A percentile compares a stretch with the other conserved stretches of the same genome.
Evolutionary conservation across 2,888 invertebrate species (phyloP).

Genomic region (Lottia scabra): DNA sequence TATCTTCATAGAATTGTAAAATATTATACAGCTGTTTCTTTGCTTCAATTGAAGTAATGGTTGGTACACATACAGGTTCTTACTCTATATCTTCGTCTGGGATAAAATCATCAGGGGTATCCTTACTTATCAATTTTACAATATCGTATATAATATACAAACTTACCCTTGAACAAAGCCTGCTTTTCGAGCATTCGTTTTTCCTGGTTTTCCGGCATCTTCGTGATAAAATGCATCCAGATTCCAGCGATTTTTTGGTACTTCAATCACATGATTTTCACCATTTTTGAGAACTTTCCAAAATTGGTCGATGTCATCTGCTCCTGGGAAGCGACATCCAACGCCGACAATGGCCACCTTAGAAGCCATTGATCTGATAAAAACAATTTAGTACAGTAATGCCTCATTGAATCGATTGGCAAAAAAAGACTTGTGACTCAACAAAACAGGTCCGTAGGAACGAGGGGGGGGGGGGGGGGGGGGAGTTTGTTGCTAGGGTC

Average conservation of each 20-base stretch:
- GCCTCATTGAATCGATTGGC: too few relatives aligned
- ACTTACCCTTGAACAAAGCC: constrained; percentile 36
- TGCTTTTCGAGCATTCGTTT: constrained; percentile 31
- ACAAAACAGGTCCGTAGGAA: too few relatives aligned
- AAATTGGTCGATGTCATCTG: constrained; percentile 34
- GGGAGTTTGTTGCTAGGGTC: too few relatives aligned
- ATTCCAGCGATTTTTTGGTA: constrained; percentile 37
- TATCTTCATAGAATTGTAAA: too few relatives aligned
- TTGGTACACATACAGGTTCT: too few relatives aligned
- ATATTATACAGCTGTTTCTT: too few relatives aligned
- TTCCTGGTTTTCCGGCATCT: constrained; percentile 32
- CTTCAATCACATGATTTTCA: constrained; percentile 40
- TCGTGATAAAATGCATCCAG: constrained; percentile 32
- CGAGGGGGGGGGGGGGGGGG: too few relatives aligned
- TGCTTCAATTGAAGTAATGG: too few relatives aligned
- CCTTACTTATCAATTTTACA: too few relatives aligned
- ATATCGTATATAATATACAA: neutral
- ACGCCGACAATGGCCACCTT: constrained; percentile 40
- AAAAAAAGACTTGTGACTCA: neutral
- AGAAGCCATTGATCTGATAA: neutral
- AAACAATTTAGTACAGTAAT: neutral
- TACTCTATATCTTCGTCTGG: too few relatives aligned
- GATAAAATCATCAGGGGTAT: too few relatives aligned
- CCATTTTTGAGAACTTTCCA: constrained; percentile 40
- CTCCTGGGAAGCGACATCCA: constrained; percentile 42